phyloP scores from a whole-genome alignment of 2,113 vertebrate species.

The Pollachius pollachius region DNA sequence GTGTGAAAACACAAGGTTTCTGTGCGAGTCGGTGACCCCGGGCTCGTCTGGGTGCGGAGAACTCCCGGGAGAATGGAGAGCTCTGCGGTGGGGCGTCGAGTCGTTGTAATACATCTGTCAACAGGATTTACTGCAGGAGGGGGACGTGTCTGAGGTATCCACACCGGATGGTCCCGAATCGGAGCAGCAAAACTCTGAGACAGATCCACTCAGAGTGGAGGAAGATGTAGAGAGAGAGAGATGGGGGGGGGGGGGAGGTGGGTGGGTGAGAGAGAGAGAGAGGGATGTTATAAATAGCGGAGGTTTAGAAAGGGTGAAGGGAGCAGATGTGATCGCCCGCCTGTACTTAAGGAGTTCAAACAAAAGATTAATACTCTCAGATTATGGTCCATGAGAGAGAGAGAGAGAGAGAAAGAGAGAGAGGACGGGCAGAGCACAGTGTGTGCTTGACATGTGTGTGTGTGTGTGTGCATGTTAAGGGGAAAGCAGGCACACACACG shows the following conservation, averaged over 20 bases:
- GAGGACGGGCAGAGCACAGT: neutral
- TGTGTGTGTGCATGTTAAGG: slow-evolving; percentile 5
- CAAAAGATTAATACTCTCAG: slow-evolving; percentile 78
- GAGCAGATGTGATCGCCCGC: slow-evolving; percentile 77
- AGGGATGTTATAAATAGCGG: slow-evolving; percentile 63
- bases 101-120: slow-evolving; percentile 23
- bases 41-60: no score
- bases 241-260: neutral
- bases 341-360: slow-evolving; percentile 78
- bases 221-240: slow-evolving; percentile 2
- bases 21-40: no score
- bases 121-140: slow-evolving; percentile 24
- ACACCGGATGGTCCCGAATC: slow-evolving; percentile 16
- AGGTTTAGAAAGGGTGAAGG: slow-evolving; percentile 68
- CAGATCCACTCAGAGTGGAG: slow-evolving; percentile 20
- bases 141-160: slow-evolving; percentile 14
- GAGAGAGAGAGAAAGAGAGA: neutral
- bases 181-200: neutral
- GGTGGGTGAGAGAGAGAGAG: slow-evolving; percentile 22
- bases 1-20: no score
- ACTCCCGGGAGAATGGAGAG: no score
- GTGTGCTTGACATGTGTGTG: slow-evolving; percentile 20
- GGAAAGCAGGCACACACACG: neutral
- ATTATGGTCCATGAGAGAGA: slow-evolving; percentile 60
- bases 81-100: neutral